Evolutionary conservation across 1,140 invertebrate species (phyloP).

Genomic region (Penaeus japonicus): DNA sequence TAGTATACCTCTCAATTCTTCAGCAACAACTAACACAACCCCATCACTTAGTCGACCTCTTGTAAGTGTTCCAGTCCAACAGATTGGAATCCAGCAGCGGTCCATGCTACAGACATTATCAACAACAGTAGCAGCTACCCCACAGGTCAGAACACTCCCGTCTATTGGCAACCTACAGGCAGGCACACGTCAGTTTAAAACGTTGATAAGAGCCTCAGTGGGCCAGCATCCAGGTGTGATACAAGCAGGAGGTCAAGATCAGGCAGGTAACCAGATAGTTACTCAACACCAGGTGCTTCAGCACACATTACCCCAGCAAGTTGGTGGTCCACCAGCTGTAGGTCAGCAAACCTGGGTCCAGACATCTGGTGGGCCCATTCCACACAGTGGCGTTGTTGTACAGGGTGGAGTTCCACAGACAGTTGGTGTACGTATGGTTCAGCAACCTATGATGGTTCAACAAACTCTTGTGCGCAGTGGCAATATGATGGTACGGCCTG

Average conservation of each 20-base stretch:
- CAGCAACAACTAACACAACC: constrained; percentile 41
- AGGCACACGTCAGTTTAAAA: constrained; percentile 41
- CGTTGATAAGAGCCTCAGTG: constrained; percentile 42
- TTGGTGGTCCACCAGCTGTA: constrained; percentile 39
- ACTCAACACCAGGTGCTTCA: constrained; percentile 48
- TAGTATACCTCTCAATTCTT: constrained; percentile 5
- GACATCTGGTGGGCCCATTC: constrained; percentile 31
- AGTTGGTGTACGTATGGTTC: constrained; percentile 43
- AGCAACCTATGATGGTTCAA: constrained; percentile 51
- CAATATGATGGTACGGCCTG: constrained; percentile 46
- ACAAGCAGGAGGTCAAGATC: not conserved
- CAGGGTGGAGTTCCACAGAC: constrained; percentile 35
- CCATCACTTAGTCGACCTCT: constrained; percentile 38
- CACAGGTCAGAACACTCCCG: constrained; percentile 39
- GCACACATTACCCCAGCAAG: constrained; percentile 28
- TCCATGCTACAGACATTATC: constrained; percentile 14
- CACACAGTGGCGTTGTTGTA: constrained; percentile 36
- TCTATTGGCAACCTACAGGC: constrained; percentile 33
- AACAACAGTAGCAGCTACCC: not conserved
- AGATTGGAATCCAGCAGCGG: constrained; percentile 40
- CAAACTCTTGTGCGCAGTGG: constrained; percentile 40
- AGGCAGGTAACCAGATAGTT: constrained; percentile 24
- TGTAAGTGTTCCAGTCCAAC: constrained; percentile 40
- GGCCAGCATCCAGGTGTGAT: constrained; percentile 11
- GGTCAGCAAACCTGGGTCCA: constrained; percentile 40